Conservation (phyloP, 2,113 vertebrate species). For the Lepus europaeus region DNA sequence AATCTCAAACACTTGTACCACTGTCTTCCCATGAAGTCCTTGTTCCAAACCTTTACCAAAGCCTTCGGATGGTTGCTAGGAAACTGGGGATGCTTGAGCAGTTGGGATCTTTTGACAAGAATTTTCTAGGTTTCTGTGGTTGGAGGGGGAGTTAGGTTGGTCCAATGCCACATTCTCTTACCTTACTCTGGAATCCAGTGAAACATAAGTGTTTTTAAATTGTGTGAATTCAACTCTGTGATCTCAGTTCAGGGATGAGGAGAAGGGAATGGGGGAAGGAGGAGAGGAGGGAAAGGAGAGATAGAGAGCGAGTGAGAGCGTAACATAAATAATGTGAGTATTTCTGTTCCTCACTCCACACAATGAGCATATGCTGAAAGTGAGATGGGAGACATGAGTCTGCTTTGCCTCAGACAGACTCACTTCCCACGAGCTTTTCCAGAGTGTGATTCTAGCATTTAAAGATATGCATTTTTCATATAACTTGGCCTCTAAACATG, state of each 20-base stretch:
- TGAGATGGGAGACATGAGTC: conserved; percentile 71
- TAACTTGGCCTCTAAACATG: conserved; percentile 73
- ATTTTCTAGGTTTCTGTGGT: conserved; percentile 67
- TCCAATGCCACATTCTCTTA: not conserved
- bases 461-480: conserved; percentile 75
- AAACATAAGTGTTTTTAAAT: not conserved
- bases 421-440: conserved; percentile 79
- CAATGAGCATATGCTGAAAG: conserved; percentile 79
- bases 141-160: conserved; percentile 48
- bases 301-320: not conserved
- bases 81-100: conserved; percentile 74
- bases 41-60: conserved; percentile 66
- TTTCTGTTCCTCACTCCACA: conserved; percentile 65
- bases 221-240: conserved; percentile 38
- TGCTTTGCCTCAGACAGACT: conserved; percentile 78
- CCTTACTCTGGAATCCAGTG: conserved; percentile 35
- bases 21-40: conserved; percentile 48
- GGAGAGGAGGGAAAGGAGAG: not conserved
- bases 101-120: conserved; percentile 71
- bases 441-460: conserved; percentile 82
- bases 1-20: conserved; percentile 53
- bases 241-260: conserved; percentile 42
- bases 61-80: conserved; percentile 80
- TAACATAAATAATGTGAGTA: conserved; percentile 67
- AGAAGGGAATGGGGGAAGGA: not conserved